Conservation (phyloP, 2,113 vertebrate genomes). For the Engystomops pustulosus region DNA sequence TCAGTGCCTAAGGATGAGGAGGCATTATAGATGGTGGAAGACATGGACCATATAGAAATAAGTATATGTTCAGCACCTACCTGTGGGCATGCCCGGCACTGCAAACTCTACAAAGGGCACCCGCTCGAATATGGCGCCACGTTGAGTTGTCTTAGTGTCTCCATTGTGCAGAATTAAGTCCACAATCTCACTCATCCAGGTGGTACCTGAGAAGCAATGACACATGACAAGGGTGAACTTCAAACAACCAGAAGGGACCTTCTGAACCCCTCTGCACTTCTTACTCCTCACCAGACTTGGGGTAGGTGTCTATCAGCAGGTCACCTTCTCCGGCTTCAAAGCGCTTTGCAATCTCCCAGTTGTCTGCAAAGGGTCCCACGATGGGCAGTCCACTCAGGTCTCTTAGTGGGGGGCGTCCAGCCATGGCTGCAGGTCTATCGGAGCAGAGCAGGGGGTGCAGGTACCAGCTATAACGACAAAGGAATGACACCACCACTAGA, state of each 20-base stretch:
- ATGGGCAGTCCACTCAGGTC: slow-evolving; percentile 62
- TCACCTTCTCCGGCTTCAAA: slow-evolving; percentile 61
- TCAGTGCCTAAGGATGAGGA: slow-evolving; percentile 65
- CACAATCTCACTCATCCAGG: slow-evolving; percentile 74
- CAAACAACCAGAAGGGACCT: background rate
- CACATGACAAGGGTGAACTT: background rate
- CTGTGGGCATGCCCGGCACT: slow-evolving; percentile 46
- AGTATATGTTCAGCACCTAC: slow-evolving; percentile 33
- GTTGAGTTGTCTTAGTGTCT: slow-evolving; percentile 65
- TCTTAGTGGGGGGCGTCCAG: background rate
- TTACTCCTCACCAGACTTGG: slow-evolving; percentile 65
- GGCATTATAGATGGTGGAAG: slow-evolving; percentile 69
- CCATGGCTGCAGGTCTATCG: slow-evolving; percentile 36
- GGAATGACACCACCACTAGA: background rate
- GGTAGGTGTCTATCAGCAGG: slow-evolving; percentile 65
- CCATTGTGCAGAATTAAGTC: slow-evolving; percentile 70
- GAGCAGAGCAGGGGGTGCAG: background rate
- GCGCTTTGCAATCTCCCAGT: slow-evolving; percentile 44
- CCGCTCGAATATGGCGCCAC: slow-evolving; percentile 63
- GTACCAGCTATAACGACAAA: background rate
- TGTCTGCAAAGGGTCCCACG: slow-evolving; percentile 64
- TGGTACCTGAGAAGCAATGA: slow-evolving; percentile 68
- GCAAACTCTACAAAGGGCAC: slow-evolving; percentile 72
- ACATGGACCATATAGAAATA: background rate
- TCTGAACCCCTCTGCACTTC: too few species aligned